Conservation (phyloP, 2,797 vertebrate genomes). For the Okamejei kenojei region DNA sequence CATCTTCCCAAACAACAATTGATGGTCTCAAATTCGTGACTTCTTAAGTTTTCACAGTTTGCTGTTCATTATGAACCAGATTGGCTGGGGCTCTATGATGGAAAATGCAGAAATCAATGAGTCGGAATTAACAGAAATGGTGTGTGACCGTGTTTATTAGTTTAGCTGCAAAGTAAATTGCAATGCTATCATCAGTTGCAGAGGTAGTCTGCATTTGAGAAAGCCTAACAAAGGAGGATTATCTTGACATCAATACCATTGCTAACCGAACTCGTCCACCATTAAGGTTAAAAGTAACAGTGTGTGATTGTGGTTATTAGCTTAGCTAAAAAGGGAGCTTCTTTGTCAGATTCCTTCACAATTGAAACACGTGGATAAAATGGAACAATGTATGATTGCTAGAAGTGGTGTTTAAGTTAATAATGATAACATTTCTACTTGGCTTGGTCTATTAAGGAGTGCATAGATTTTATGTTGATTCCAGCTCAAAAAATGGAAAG, state of each 20-base stretch:
- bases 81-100: neutral
- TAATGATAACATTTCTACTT: neutral
- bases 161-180: neutral
- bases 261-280: neutral
- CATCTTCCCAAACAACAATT: neutral
- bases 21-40: neutral
- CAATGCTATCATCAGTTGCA: neutral
- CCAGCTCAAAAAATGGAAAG: neutral
- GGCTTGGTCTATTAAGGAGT: neutral
- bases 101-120: neutral
- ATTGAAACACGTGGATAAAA: constrained; percentile 27
- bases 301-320: neutral
- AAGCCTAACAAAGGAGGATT: neutral
- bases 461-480: neutral
- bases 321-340: neutral
- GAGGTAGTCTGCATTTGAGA: neutral
- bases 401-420: neutral
- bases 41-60: neutral
- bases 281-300: neutral
- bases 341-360: neutral
- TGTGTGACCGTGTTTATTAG: neutral
- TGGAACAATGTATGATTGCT: neutral
- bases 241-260: neutral
- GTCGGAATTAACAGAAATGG: neutral
- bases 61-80: neutral